These are phyloP conservation scores for Pempheris klunzingeri DNA, from an alignment of 2,797 vertebrate species.

Conservation along the genomic window DNA sequence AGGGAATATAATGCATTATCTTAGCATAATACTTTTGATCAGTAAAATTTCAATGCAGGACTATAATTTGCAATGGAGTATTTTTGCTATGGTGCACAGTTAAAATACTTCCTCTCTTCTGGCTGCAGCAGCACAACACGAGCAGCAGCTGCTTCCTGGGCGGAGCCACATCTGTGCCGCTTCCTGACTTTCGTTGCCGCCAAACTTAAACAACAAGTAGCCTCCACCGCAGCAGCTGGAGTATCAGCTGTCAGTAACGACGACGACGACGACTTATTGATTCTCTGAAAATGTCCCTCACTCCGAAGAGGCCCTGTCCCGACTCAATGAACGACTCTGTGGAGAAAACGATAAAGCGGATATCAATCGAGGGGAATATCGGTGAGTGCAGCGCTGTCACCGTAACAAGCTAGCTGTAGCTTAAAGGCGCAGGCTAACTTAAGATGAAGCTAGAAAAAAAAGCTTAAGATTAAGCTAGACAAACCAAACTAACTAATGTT, in stretches of 20 bases:
- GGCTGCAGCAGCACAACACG: not conserved
- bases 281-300: slow-evolving; percentile 81
- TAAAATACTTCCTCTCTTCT: no score
- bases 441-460: no score
- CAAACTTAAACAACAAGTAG: slow-evolving; percentile 46
- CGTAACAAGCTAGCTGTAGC: accelerated
- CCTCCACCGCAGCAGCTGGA: slow-evolving; percentile 12
- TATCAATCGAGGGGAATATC: slow-evolving; percentile 94
- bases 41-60: not conserved
- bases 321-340: slow-evolving; percentile 59
- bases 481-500: accelerated
- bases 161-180: slow-evolving; percentile 17
- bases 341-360: slow-evolving; percentile 83
- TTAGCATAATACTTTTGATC: no score
- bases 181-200: slow-evolving; percentile 56
- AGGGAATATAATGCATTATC: no score
- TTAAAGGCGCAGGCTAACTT: not conserved
- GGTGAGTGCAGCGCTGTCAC: slow-evolving; percentile 81
- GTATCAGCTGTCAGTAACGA: not conserved
- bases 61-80: not conserved
- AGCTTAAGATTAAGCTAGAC: no score
- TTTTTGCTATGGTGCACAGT: not conserved
- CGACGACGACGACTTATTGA: accelerated
- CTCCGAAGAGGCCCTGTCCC: slow-evolving; percentile 86
- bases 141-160: slow-evolving; percentile 47